phyloP scores from a whole-genome alignment of 2,888 invertebrate species.

The Boloria selene region DNA sequence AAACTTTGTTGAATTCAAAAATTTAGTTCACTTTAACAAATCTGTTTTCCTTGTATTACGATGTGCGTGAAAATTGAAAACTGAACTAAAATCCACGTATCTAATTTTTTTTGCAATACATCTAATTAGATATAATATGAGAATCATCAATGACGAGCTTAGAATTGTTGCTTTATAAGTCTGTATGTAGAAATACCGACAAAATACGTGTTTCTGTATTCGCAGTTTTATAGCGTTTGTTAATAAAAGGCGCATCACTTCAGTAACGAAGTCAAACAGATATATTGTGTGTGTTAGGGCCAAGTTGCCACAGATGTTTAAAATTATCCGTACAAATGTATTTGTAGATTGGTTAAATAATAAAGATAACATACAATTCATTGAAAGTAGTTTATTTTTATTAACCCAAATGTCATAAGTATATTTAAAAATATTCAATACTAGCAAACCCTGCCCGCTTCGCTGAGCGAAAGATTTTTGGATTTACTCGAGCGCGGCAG shows the following conservation, averaged over 20 bases:
- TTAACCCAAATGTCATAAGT: neutral
- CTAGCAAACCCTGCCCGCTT: too few species aligned
- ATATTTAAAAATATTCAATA: too few species aligned
- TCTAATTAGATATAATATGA: neutral
- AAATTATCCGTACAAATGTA: conserved; percentile 75
- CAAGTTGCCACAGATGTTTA: conserved; percentile 65
- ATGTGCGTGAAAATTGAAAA: too few species aligned
- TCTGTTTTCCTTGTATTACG: neutral
- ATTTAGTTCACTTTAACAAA: too few species aligned
- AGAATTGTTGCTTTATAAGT: conserved; percentile 5
- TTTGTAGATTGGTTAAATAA: conserved; percentile 72
- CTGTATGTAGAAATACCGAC: neutral
- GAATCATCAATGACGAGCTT: conserved; percentile 12
- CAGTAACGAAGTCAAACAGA: conserved; percentile 40
- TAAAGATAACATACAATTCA: conserved; percentile 50
- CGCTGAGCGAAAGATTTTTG: too few species aligned
- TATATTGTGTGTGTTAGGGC: conserved; percentile 63
- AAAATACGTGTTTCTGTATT: neutral
- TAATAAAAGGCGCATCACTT: conserved; percentile 8
- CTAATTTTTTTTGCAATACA: too few species aligned
- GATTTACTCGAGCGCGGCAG: too few species aligned
- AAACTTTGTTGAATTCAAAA: too few species aligned
- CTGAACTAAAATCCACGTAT: too few species aligned
- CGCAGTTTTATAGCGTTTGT: neutral
- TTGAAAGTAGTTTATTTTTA: conserved; percentile 18